Evolutionary conservation across 2,797 vertebrate species (phyloP), one percentile per base, ranked within the genome.

Genomic region (Thripadectes ignobilis): DNA sequence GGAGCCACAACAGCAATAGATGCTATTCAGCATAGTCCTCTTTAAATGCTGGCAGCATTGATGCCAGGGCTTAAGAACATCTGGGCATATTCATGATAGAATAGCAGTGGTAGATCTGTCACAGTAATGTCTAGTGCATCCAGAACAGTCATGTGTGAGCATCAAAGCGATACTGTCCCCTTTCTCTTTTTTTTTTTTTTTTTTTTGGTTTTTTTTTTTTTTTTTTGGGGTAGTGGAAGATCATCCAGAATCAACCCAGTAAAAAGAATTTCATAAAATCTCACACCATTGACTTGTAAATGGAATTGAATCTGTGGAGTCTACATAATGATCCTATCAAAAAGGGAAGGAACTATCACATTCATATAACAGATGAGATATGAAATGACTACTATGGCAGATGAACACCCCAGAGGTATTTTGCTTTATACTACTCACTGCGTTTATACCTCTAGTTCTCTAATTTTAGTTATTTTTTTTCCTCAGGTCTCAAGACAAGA

Each of bases 271-370:
- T 97, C 96, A 95, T 97, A 97, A 98, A 98, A 97, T 96, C 97
- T 97, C 97, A 98, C 97, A 97, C 98, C 97, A 97, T 98, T 98
- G 98, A 98, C 98, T 98, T 98, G 98, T 98, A 98, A 98, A 98
- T 98, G 98, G 98, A 97, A 98, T 97, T 96, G 97, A 98, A 97
- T 97, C 97, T 97, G 97, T 92, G 91, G 97, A 89, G 94, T 97
- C 98, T 97, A 97, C 96, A 91, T 98, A 98, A 98, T 97, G 98
- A 97, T 92, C 80, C 98, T 94, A 98, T 98, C 97, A 98, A 96
- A 97, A 96, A 93, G 93, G 91, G 95, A 93, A 97, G 94, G 95
- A 97, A 78, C 96, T 83, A 93, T 97, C 97, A 96, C 97, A 97
- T 97, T 97, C 96, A 91, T 95, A 92, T 97, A 98, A 98, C 97